Evolutionary conservation across 2,113 vertebrate species (phyloP).

Genomic region (Irena cyanogastra): DNA sequence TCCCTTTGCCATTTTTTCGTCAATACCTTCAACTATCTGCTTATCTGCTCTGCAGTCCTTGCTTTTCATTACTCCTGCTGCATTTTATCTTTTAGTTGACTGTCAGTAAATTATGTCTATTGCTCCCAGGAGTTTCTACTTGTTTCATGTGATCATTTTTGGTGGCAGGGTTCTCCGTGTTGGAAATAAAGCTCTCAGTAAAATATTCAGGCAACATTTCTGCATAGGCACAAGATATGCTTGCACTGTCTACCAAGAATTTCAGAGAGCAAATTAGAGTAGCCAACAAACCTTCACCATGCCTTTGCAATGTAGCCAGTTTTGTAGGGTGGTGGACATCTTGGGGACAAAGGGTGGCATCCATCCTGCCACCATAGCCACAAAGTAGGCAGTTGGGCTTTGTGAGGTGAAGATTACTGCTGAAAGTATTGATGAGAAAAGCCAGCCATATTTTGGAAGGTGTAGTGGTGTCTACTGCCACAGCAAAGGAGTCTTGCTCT

Average conservation of each 20-base stretch:
- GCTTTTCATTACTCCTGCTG: not conserved
- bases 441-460: not conserved
- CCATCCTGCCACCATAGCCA: not conserved
- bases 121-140: not conserved
- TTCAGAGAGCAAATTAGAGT: not conserved
- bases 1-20: not conserved
- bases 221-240: not conserved
- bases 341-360: not conserved
- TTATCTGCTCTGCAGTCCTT: not conserved
- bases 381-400: not conserved
- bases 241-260: not conserved
- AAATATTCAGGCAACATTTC: conserved; percentile 29
- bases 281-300: not conserved
- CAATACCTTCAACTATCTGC: not conserved
- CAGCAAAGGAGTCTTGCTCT: not conserved
- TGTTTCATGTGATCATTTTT: conserved; percentile 1
- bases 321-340: not conserved
- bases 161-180: not conserved
- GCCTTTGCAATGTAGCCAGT: too few species aligned
- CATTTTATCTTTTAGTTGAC: not conserved
- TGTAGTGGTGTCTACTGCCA: too few species aligned
- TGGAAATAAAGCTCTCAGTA: conserved; percentile 5
- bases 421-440: not conserved
- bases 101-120: not conserved
- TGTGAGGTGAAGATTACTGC: not conserved